Evolutionary conservation across 2,797 vertebrate species (phyloP), one percentile per base, ranked within the genome.

Genomic region (Anguilla anguilla): DNA sequence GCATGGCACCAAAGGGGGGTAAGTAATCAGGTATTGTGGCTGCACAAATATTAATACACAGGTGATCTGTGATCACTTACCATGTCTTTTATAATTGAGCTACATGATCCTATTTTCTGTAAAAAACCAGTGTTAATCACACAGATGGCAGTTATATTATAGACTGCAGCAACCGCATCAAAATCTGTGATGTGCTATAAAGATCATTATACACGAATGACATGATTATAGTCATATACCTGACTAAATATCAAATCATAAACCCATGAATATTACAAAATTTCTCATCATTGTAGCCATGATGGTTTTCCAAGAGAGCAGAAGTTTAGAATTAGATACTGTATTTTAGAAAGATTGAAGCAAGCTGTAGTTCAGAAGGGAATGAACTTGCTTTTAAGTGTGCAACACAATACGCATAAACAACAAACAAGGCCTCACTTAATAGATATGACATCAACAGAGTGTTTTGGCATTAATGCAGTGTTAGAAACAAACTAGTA

Each of bases 381-480:
- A 59, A 59, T 46, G 59, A 74, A 53, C 31, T 72, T 28, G 22
- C 49, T 79, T 88, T 82, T 59, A 57, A 55, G 87, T 51, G 31
- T 85, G 28, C 43, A 64, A 67, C 57, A 53, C n/a, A 51, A 49
- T 61, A 88, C 86, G 84, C 74, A 86, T 86, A 89, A 86, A 86
- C 90, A 91, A 91, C 89, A 91, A 92, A 91, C 88, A 84, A 89
- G 87, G 87, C 93, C 91, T 93, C 87, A 84, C 91, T 93, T 94
- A 93, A 94, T 91, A 96, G 91, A 89, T 92, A 90, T 92, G 90
- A 88, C 89, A 91, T 91, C 88, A 90, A 88, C 91, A 87, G 91
- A 87, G 91, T 90, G 89, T 85, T 94, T 91, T 90, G 89, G 91
- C 90, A 90, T 87, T 88, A 86, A 89, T 88, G 84, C 92, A 93